Evolutionary conservation across 2,797 vertebrate species (phyloP).

Genomic region (Anolis apletophallus): DNA sequence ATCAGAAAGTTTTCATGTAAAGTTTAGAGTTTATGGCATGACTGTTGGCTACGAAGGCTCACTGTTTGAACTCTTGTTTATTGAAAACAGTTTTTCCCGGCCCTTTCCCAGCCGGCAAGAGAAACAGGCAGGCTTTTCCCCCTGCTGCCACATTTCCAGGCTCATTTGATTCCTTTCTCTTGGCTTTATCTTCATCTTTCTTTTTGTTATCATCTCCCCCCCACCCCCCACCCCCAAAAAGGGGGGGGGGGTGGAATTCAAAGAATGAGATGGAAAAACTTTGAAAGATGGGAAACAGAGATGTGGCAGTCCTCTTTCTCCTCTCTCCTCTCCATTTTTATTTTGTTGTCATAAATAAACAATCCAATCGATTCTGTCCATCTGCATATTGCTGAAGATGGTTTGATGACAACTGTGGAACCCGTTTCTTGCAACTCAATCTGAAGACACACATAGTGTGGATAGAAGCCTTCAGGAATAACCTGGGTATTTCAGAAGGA

Average conservation of each 20-base stretch:
- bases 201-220: constrained; percentile 49
- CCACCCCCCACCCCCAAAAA: constrained; percentile 48
- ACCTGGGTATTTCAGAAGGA: neutral
- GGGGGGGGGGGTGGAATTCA: constrained; percentile 32
- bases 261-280: constrained; percentile 40
- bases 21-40: constrained; percentile 85
- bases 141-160: constrained; percentile 67
- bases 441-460: too few species aligned
- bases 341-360: constrained; percentile 19
- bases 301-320: neutral
- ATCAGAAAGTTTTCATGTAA: constrained; percentile 83
- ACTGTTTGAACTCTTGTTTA: constrained; percentile 84
- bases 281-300: constrained; percentile 24
- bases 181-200: constrained; percentile 48
- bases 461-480: neutral
- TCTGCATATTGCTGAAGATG: constrained; percentile 27
- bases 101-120: constrained; percentile 77
- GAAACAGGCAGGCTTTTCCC: constrained; percentile 66
- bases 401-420: constrained; percentile 44
- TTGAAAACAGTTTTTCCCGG: constrained; percentile 82
- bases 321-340: neutral
- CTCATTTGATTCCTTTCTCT: constrained; percentile 75
- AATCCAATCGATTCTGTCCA: constrained; percentile 29
- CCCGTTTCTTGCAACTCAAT: neutral
- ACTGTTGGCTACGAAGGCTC: constrained; percentile 79